A percentile compares a stretch with the other conserved stretches of the same genome.
Evolutionary conservation across 1,140 invertebrate genomes (phyloP).

Genomic region (Bradynema listronoti): DNA sequence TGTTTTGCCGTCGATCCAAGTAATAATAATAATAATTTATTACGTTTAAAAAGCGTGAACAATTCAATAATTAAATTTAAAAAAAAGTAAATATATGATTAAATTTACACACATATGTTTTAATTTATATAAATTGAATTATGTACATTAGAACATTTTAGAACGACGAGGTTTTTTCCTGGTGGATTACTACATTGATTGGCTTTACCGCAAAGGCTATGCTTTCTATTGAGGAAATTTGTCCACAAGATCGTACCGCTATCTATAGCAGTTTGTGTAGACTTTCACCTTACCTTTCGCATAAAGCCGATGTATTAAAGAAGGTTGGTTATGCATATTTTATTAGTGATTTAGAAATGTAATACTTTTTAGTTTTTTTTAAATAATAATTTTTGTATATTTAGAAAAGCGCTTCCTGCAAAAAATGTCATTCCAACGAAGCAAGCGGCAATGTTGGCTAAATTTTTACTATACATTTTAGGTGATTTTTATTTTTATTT

Average conservation of each 20-base stretch:
- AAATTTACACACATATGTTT: too few relatives aligned
- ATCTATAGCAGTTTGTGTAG: conserved; percentile 6
- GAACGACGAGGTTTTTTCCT: conserved; percentile 8
- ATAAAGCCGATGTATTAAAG: conserved; percentile 1
- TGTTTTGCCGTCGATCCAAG: conserved; percentile 3
- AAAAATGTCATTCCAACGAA: conserved; percentile 2
- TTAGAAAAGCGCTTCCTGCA: conserved; percentile 3
- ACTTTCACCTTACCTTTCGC: conserved; percentile 1
- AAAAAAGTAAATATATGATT: background rate
- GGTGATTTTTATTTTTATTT: background rate
- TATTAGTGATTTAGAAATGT: background rate
- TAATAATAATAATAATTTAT: background rate
- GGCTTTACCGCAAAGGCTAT: conserved; percentile 6
- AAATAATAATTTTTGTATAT: background rate
- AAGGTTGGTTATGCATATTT: conserved; percentile 2
- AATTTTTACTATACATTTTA: background rate
- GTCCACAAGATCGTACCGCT: background rate
- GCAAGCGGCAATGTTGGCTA: background rate
- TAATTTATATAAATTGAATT: too few relatives aligned
- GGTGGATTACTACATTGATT: conserved; percentile 10
- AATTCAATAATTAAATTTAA: background rate
- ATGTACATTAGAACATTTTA: too few relatives aligned
- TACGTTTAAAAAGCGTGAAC: background rate
- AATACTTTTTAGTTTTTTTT: background rate
- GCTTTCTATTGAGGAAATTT: conserved; percentile 8